phyloP scores from a whole-genome alignment of 2,888 invertebrate species.

The Bhutanitis thaidina region DNA sequence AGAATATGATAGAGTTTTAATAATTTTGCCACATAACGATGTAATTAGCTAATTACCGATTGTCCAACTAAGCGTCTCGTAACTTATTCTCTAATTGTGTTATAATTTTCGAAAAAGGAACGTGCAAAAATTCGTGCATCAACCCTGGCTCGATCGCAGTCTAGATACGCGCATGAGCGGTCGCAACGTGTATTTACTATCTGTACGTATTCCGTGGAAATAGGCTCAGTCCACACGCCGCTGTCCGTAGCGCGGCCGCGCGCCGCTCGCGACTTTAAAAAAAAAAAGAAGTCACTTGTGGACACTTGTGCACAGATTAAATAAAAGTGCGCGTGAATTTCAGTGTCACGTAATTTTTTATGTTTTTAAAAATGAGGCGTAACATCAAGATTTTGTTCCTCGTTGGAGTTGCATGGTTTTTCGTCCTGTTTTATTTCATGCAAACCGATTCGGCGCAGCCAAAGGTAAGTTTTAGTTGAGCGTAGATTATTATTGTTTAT shows the following conservation, averaged over 20 bases:
- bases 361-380: conserved; percentile 54
- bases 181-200: conserved; percentile 25
- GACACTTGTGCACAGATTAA: conserved; percentile 1
- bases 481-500: conserved; percentile 22
- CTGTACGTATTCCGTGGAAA: conserved; percentile 23
- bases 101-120: conserved; percentile 1
- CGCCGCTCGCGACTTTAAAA: conserved; percentile 49
- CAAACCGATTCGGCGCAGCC: conserved; percentile 61
- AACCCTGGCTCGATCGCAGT: conserved; percentile 20
- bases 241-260: conserved; percentile 69
- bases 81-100: no score
- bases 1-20: no score
- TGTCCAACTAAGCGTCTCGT: no score
- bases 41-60: no score
- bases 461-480: conserved; percentile 55
- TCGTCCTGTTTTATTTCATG: conserved; percentile 70
- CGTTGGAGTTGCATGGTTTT: conserved; percentile 67
- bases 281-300: conserved; percentile 36
- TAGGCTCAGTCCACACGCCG: conserved; percentile 58
- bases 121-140: neutral
- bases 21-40: no score
- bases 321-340: conserved; percentile 33
- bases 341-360: conserved; percentile 19
- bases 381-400: conserved; percentile 70
- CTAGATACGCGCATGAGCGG: conserved; percentile 20